phyloP scores from a whole-genome alignment of 2,113 vertebrate genomes.

The Melanerpes formicivorus region DNA sequence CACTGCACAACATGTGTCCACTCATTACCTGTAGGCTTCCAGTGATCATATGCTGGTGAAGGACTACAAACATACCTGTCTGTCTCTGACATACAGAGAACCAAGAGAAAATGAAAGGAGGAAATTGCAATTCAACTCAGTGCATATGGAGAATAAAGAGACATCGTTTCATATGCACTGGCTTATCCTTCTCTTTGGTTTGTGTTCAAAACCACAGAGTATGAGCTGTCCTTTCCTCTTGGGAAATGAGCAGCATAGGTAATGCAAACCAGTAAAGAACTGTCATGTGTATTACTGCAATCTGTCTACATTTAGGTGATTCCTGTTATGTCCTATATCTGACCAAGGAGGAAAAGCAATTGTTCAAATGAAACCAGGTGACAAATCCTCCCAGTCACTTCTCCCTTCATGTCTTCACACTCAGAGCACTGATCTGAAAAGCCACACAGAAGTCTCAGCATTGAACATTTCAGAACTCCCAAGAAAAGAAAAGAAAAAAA shows the following conservation, averaged over 20 bases:
- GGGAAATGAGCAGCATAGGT: constrained; percentile 55
- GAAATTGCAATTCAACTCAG: constrained; percentile 59
- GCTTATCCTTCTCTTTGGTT: constrained; percentile 52
- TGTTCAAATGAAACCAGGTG: constrained; percentile 44
- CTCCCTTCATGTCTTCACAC: constrained; percentile 7
- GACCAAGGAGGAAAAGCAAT: constrained; percentile 52
- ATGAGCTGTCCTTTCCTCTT: constrained; percentile 42
- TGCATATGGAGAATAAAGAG: constrained; percentile 47
- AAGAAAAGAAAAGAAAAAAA: neutral
- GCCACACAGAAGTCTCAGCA: neutral
- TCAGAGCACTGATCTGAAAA: constrained; percentile 3
- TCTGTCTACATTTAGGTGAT: constrained; percentile 40
- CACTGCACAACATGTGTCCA: constrained; percentile 19
- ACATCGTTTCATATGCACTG: constrained; percentile 23
- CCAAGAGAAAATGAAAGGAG: constrained; percentile 17
- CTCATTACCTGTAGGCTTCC: constrained; percentile 11
- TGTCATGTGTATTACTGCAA: constrained; percentile 48
- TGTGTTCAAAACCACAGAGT: constrained; percentile 40
- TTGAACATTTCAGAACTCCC: neutral
- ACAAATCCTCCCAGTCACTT: constrained; percentile 49
- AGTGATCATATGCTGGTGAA: neutral
- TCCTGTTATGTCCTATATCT: constrained; percentile 33
- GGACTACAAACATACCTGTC: constrained; percentile 23
- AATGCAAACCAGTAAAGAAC: constrained; percentile 54
- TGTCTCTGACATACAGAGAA: neutral